phyloP scores from a whole-genome alignment of 2,113 vertebrate genomes.

The Boulengeromyrus knoepffleri region DNA sequence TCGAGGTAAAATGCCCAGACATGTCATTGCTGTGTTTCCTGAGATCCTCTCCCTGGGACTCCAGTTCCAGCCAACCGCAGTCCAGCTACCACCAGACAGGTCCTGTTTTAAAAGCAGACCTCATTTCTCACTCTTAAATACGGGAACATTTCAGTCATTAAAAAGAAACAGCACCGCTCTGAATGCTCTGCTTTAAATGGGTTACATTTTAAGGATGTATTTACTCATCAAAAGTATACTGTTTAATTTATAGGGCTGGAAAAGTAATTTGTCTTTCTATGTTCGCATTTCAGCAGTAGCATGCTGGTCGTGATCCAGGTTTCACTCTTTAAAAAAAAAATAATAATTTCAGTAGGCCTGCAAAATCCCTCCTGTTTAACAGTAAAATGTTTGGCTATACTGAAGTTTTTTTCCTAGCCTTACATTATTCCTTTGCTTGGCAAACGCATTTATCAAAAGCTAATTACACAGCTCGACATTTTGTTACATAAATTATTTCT shows the following conservation, averaged over 20 bases:
- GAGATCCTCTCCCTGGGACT: background rate
- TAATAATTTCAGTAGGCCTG: background rate
- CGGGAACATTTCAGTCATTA: background rate
- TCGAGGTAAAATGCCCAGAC: constrained; percentile 5
- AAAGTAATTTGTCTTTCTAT: background rate
- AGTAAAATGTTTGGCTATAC: background rate
- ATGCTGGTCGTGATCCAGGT: background rate
- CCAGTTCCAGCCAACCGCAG: background rate
- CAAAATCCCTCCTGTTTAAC: background rate
- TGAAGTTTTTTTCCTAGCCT: background rate
- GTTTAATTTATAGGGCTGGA: constrained; percentile 2
- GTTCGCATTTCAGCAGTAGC: background rate
- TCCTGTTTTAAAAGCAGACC: background rate
- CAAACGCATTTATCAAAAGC: background rate
- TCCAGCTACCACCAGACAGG: background rate
- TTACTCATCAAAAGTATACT: constrained; percentile 1
- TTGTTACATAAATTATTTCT: background rate
- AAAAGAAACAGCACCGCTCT: background rate
- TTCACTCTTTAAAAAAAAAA: background rate
- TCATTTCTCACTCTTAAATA: constrained; percentile 1
- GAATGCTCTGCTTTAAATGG: background rate
- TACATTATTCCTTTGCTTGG: background rate
- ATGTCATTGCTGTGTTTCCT: background rate
- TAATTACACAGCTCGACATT: background rate
- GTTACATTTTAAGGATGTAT: constrained; percentile 4